A percentile compares a stretch with the other conserved stretches of the same genome.
Evolutionary conservation across 2,888 invertebrate genomes (phyloP).

Genomic region (Deilephila elpenor): DNA sequence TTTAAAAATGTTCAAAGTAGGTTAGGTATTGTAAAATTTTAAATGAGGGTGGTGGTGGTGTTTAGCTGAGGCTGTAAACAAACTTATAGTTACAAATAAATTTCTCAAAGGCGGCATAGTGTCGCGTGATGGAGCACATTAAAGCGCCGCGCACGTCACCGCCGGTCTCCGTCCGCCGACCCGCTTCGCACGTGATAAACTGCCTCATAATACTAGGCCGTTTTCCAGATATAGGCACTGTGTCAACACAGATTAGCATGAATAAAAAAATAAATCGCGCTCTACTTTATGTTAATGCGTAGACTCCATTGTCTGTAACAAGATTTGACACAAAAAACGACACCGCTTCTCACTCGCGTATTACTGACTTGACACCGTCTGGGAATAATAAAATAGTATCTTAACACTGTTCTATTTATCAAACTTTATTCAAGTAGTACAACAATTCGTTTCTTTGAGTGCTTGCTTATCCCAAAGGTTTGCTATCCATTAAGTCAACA

Average conservation of each 20-base stretch:
- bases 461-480: neutral
- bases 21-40: slow-evolving; percentile 13
- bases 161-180: slow-evolving; percentile 57
- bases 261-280: slow-evolving; percentile 27
- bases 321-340: slow-evolving; percentile 17
- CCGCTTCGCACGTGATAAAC: slow-evolving; percentile 73
- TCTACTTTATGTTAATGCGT: slow-evolving; percentile 25
- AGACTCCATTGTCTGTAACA: slow-evolving; percentile 24
- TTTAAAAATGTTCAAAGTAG: neutral
- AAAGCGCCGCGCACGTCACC: slow-evolving; percentile 68
- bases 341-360: neutral
- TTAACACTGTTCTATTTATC: slow-evolving; percentile 5
- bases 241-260: slow-evolving; percentile 28
- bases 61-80: slow-evolving; percentile 44
- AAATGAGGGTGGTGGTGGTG: slow-evolving; percentile 30
- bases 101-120: slow-evolving; percentile 64
- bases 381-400: slow-evolving; percentile 12
- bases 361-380: slow-evolving; percentile 12
- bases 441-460: neutral
- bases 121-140: slow-evolving; percentile 75
- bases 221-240: slow-evolving; percentile 49
- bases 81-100: slow-evolving; percentile 54
- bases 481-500: no score
- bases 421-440: slow-evolving; percentile 2
- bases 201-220: slow-evolving; percentile 52